Conservation (phyloP, 2,888 invertebrate species). For the Shargacucullia verbasci region DNA sequence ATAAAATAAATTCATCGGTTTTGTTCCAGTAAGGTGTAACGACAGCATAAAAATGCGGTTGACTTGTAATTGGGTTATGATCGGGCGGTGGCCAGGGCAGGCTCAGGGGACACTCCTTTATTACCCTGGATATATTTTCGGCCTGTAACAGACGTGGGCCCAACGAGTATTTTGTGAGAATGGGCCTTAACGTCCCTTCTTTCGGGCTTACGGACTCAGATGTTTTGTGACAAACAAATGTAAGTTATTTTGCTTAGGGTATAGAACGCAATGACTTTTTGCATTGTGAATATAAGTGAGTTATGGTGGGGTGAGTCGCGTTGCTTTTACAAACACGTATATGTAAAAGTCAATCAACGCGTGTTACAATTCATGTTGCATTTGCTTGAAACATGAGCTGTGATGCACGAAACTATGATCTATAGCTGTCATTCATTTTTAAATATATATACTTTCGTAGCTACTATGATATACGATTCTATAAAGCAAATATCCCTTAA, state of each 20-base stretch:
- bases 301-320: too few species aligned
- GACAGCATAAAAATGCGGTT: slow-evolving; percentile 75
- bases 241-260: slow-evolving; percentile 16
- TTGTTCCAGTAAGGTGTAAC: slow-evolving; percentile 63
- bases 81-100: slow-evolving; percentile 63
- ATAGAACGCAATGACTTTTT: slow-evolving; percentile 12
- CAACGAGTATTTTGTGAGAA: slow-evolving; percentile 55
- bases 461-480: too few species aligned
- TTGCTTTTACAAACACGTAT: too few species aligned
- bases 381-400: too few species aligned
- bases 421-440: too few species aligned
- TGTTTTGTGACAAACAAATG: slow-evolving; percentile 31
- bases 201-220: slow-evolving; percentile 26
- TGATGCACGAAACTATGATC: too few species aligned
- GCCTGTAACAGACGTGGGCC: slow-evolving; percentile 56
- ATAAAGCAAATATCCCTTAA: too few species aligned
- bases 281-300: not conserved
- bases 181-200: slow-evolving; percentile 42
- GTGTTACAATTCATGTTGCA: too few species aligned
- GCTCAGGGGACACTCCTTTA: slow-evolving; percentile 66
- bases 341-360: too few species aligned
- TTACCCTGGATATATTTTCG: slow-evolving; percentile 65
- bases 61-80: slow-evolving; percentile 78
- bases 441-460: too few species aligned
- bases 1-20: slow-evolving; percentile 62